Percentiles rank a stretch among this genome's conserved stretches.
phyloP scores from a whole-genome alignment of 1,140 invertebrate species.

The Drosophila paulistorum region DNA sequence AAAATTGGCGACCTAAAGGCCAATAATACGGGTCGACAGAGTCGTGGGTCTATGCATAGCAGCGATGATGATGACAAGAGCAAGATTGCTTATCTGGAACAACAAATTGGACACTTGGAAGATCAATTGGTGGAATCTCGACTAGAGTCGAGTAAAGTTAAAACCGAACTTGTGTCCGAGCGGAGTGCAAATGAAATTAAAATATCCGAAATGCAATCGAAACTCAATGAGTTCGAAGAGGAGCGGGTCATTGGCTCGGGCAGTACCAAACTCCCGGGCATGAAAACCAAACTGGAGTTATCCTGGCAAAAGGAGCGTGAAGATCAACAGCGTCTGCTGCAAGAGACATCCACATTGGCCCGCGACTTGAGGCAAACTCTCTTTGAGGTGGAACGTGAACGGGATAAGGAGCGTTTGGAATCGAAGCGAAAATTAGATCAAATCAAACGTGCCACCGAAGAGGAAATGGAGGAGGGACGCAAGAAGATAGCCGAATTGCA shows the following conservation, averaged over 20 bases:
- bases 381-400: constrained; percentile 93
- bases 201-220: constrained; percentile 94
- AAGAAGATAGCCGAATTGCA: constrained; percentile 92
- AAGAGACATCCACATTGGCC: constrained; percentile 95
- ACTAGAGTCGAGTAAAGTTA: constrained; percentile 91
- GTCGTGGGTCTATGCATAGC: constrained; percentile 80
- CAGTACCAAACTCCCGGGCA: constrained; percentile 91
- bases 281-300: constrained; percentile 94
- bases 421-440: constrained; percentile 93
- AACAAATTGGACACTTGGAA: constrained; percentile 92
- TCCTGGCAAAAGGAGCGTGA: constrained; percentile 98
- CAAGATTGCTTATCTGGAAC: constrained; percentile 89
- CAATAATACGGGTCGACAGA: constrained; percentile 82
- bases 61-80: constrained; percentile 85
- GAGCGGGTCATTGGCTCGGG: constrained; percentile 91
- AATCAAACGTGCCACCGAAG: constrained; percentile 91
- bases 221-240: constrained; percentile 95
- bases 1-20: constrained; percentile 90
- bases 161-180: constrained; percentile 95
- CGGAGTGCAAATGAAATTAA: constrained; percentile 94
- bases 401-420: constrained; percentile 94
- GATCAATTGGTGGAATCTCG: constrained; percentile 94
- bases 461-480: constrained; percentile 94
- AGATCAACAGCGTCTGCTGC: constrained; percentile 94
- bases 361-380: constrained; percentile 93